Base-by-base conservation (phyloP, 2,888 invertebrate genomes). In the Acronicta alni region DNA sequence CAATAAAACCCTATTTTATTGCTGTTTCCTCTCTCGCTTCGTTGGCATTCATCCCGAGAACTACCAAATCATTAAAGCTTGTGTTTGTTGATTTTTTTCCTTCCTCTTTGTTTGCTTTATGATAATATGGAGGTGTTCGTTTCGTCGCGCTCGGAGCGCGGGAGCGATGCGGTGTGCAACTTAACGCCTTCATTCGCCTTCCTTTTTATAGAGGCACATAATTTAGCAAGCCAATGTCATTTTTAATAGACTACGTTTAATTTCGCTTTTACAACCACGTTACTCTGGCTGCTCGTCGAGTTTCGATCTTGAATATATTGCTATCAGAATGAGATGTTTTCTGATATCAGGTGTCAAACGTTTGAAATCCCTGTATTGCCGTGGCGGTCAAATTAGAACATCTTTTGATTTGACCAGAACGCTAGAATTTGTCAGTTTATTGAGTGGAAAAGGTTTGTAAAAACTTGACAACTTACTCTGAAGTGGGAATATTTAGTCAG, bases 61-160 rank as follows among this genome's bases (percentile, higher is more conserved):
- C 91, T 89, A 91, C 90, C 89, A 89, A 91, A 92, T 92, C 90
- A 92, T 91, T 91, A 92, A 90, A 87, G 83, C 85, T 84, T 85
- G 85, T 90, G 88, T 92, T 92, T 92, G 92, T 92, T 91, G 88
- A 86, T 89, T 92, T 91, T n/a, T 92, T 90, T 90, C 85, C 71
- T 83, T 83, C 82, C 72, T 88, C 87, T 89, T 91, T 93, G 92
- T 93, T 93, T 92, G 90, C 86, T 91, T 92, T 94, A 92, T 93
- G 94, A 93, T 93, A 93, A 93, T 92, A 90, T n/a, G n/a, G 35
- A 35, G 91, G 92, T 89, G 90, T 93, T 91, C 86, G 91, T 89
- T 90, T 91, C 88, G 87, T 85, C 85, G 86, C 84, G 84, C 81
- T 78, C 79, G 67, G 82, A 83, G 76, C 80, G 82, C 91, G 84